A percentile compares a stretch with the other conserved stretches of the same genome.
Evolutionary conservation across 2,113 vertebrate species (phyloP).

Genomic region (Epinephelus cyanopodus): DNA sequence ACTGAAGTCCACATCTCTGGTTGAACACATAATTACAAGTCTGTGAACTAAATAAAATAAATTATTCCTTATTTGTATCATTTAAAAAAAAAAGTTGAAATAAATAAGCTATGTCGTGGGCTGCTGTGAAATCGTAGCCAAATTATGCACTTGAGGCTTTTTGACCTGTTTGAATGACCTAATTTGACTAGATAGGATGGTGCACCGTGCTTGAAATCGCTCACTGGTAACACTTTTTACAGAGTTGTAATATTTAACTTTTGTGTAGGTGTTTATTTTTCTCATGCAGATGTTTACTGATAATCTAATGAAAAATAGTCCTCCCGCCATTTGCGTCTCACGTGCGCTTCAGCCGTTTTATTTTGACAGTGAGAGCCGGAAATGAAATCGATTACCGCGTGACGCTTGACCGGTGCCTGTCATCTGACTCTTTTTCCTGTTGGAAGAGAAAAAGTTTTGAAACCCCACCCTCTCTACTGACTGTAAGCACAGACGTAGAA

Average conservation of each 20-base stretch:
- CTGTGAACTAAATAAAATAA: not conserved
- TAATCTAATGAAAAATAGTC: not conserved
- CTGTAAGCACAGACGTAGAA: constrained; percentile 71
- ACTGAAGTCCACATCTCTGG: no score
- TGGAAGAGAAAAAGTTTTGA: constrained; percentile 71
- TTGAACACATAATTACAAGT: not conserved
- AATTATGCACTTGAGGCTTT: no score
- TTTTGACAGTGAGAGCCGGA: constrained; percentile 42
- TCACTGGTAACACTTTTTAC: no score
- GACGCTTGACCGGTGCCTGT: constrained; percentile 29
- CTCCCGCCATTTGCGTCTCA: not conserved
- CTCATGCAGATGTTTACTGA: no score
- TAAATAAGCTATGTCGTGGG: not conserved
- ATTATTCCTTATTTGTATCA: not conserved
- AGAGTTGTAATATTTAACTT: no score
- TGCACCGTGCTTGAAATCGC: not conserved
- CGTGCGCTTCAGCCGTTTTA: constrained; percentile 25
- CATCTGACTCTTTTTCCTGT: constrained; percentile 85
- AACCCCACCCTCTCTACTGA: constrained; percentile 80
- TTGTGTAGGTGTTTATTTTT: no score
- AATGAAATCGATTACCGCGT: rapidly evolving
- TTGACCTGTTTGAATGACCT: not conserved
- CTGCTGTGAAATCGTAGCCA: not conserved
- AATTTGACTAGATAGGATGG: not conserved
- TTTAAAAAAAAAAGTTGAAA: not conserved